Base-by-base conservation (phyloP, 2,888 invertebrate species). In the Drosophila anomalata region DNA sequence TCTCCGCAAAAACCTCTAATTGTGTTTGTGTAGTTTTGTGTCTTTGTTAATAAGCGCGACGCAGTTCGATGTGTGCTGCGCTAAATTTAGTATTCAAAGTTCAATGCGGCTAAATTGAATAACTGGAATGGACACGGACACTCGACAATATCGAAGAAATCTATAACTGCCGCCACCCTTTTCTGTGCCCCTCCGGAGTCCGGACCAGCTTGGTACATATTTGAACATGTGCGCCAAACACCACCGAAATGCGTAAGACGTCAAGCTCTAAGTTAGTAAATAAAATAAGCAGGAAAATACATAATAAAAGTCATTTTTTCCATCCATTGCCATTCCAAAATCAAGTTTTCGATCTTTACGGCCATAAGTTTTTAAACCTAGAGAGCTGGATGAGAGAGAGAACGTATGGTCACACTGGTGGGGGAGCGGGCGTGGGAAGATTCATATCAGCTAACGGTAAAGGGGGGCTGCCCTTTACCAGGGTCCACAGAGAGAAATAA, bases 1-100 rank as follows among this genome's bases (percentile, higher is more conserved):
- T n/a, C 8, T 8, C 17, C 17, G 17, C 17, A 17, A 17, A 11
- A 33, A 24, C 22, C 9, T 8, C 12, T 17, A 26, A 52, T 48
- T 63, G 24, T 22, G 39, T 50, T 47, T 20, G 24, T 55, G 53
- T 41, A 53, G 54, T 63, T 71, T 63, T 63, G 55, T 71, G 54
- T 55, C 54, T 76, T 71, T 73, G 72, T 76, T 79, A 72, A 78
- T 76, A 85, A 76, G 74, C 82, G 75, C 82, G 83, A 42, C 82
- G 82, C 72, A 83, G 72, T 83, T 85, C 68, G 62, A 41, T 62
- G 65, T 61, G 44, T 66, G 75, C 44, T 66, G 75, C 44, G 73
- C 85, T 81, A 84, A 77, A 81, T 77, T 81, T 79, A 79, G 76
- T 73, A 74, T 56, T 46, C 85, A 85, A 82, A 85, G 85, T 77